Conservation (phyloP, 2,797 vertebrate genomes). For the Schizopygopsis malacanthus region DNA sequence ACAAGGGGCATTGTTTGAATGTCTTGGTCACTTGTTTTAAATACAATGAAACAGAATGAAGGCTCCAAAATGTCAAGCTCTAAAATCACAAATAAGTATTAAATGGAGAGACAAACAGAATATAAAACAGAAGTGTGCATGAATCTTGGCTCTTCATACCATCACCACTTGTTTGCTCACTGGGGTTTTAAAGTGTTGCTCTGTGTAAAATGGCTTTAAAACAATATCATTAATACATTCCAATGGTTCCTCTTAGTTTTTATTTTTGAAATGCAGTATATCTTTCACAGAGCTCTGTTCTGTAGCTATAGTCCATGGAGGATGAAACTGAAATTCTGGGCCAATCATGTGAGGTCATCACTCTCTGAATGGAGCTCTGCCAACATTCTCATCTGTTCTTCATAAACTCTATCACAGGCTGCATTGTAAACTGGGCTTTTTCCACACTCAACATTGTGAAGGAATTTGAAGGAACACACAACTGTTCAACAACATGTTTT, state of each 20-base stretch:
- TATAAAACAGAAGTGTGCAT: neutral
- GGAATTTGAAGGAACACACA: constrained; percentile 38
- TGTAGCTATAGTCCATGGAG: neutral
- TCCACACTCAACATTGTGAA: constrained; percentile 38
- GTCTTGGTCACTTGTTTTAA: neutral
- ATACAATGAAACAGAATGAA: neutral
- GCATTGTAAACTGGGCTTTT: constrained; percentile 61
- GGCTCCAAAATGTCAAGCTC: neutral
- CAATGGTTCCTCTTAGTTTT: neutral
- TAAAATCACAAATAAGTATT: neutral
- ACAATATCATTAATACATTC: neutral
- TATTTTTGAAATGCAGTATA: neutral
- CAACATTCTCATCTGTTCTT: constrained; percentile 68
- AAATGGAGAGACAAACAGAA: neutral
- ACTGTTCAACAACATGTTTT: constrained; percentile 26
- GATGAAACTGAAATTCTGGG: constrained; percentile 12
- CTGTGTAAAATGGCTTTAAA: neutral
- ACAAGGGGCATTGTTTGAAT: neutral
- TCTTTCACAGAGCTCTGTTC: constrained; percentile 6
- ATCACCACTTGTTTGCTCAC: neutral
- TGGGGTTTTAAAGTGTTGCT: neutral
- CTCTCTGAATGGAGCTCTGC: constrained; percentile 64
- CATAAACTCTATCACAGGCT: constrained; percentile 58
- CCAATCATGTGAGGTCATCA: constrained; percentile 38
- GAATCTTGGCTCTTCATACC: neutral